Conservation (phyloP, 2,113 vertebrate species). For the Leptosomus discolor region DNA sequence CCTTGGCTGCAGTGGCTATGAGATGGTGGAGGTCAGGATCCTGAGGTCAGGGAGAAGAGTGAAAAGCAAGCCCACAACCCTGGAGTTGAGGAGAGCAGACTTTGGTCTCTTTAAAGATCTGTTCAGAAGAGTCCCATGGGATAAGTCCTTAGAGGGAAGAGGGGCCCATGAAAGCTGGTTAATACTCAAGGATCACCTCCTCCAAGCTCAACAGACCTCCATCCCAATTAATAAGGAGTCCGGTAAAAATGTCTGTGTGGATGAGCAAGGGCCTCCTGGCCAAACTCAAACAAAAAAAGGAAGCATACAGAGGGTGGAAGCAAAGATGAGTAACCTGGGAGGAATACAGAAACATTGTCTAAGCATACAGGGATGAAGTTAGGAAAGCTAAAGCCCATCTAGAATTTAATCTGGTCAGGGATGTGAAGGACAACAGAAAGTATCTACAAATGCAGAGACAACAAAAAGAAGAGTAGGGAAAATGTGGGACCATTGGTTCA, state of each 20-base stretch:
- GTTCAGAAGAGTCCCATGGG: background rate
- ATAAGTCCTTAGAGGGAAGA: background rate
- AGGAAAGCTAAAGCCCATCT: background rate
- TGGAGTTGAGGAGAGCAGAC: background rate
- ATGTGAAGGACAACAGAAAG: background rate
- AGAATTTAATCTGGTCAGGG: background rate
- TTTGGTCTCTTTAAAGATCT: background rate
- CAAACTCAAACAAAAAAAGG: background rate
- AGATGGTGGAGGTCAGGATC: background rate
- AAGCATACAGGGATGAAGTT: background rate
- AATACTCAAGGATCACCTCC: background rate
- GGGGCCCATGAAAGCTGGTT: background rate
- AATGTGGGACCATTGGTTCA: background rate
- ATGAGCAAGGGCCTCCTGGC: background rate
- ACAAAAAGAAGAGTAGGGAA: background rate
- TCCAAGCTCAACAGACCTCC: background rate
- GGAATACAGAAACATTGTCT: background rate
- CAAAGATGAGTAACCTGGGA: background rate
- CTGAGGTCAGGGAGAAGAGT: background rate
- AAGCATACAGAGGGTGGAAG: background rate
- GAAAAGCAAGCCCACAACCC: background rate
- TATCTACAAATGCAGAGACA: background rate
- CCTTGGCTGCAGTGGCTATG: background rate
- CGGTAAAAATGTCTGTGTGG: background rate
- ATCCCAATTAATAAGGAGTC: background rate